Evolutionary conservation across 1,140 invertebrate species (phyloP), one percentile per base, ranked within the genome.

Genomic region (Leptestheria dahalacensis): DNA sequence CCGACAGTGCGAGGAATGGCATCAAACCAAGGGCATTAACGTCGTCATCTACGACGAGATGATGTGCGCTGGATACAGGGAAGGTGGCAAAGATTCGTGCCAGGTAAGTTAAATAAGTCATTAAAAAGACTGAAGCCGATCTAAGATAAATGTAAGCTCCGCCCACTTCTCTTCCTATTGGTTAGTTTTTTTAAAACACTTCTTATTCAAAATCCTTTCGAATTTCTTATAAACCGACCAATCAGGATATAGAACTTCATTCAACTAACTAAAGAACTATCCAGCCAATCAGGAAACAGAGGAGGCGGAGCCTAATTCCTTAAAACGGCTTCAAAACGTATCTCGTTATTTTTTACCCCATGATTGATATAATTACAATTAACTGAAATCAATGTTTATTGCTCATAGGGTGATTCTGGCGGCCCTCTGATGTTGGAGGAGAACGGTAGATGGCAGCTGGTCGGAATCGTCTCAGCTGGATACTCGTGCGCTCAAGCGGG

Each of bases 21-120:
- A 80, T 65, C 67, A 73, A 60, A 69, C 71, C 41, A 77, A 78
- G 60, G 77, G 77, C 57, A 95, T 94, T 65, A 91, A 92, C 70
- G 91, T 94, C 33, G 82, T 91, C 9, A 94, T 94, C 66, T 91
- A 92, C 70, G 89, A 91, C 59, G 91, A 95, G 74, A 97, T 97
- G 92, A 83, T 97, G 71, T 97, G 93, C 72, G 93, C 92, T 3
- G 93, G 92, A 1, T 95, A 96, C 70, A 78, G 87, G 61, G 83
- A 84, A 21, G 93, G 93, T 2, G 90, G 90, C 4, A 86, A 90
- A 65, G 85, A 88, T 69, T 82, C 83, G 2, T 87, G 84, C 69
- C 82, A 85, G 74, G 84, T 85, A 65, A 61, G 49, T 48, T 55
- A n/a, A n/a, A n/a, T n/a, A n/a, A n/a, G n/a, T n/a, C n/a, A n/a